phyloP scores from a whole-genome alignment of 2,797 vertebrate species.

The Pitangus sulphuratus region DNA sequence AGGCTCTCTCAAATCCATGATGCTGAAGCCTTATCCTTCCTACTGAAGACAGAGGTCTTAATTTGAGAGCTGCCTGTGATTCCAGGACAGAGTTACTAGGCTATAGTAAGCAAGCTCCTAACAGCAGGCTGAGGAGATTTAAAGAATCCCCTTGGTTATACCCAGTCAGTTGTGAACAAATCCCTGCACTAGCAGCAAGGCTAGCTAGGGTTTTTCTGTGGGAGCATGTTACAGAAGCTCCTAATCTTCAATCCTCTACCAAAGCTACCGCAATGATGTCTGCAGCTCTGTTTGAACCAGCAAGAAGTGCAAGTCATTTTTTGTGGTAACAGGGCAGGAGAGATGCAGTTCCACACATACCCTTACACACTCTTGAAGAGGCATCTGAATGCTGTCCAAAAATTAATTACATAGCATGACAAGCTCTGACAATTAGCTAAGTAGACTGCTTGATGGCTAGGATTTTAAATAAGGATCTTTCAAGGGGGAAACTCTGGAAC shows the following conservation, averaged over 20 bases:
- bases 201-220: neutral
- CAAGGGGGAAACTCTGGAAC: neutral
- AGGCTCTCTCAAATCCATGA: neutral
- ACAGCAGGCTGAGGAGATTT: neutral
- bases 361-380: neutral
- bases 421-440: slow-evolving; percentile 43
- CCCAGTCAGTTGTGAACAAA: neutral
- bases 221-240: neutral
- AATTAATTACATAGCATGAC: slow-evolving; percentile 23
- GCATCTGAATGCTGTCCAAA: slow-evolving; percentile 29
- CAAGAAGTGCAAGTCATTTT: neutral
- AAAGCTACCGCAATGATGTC: neutral
- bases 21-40: neutral
- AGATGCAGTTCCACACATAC: neutral
- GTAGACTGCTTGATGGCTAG: neutral
- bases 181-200: neutral
- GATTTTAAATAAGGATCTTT: slow-evolving; percentile 23
- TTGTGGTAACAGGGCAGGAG: neutral
- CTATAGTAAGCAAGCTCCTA: neutral
- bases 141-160: neutral
- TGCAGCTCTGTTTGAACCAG: neutral
- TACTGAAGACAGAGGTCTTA: neutral
- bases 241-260: neutral
- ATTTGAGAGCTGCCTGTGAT: neutral
- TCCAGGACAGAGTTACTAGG: neutral